phyloP scores from a whole-genome alignment of 64 coral and sea anemone species.

The Dendronephthya gigantea region DNA sequence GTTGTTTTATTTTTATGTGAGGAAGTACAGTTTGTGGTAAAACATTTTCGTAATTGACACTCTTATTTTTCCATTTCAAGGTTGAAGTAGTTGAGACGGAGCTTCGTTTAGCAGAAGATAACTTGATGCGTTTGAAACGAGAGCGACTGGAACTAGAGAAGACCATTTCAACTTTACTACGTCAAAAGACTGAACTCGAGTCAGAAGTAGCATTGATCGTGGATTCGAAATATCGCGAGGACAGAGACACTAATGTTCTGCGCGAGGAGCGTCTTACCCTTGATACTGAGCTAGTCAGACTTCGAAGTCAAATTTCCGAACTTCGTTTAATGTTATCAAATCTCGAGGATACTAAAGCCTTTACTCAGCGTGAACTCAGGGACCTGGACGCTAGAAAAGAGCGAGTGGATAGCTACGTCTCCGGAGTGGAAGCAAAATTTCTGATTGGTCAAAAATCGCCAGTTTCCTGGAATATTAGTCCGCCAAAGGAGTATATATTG shows the following conservation, averaged over 20 bases:
- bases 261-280: background rate
- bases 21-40: too few species aligned
- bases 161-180: background rate
- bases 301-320: background rate
- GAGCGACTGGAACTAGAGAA: constrained; percentile 10
- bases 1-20: too few species aligned
- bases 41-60: too few species aligned
- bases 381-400: background rate
- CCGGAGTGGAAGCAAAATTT: background rate
- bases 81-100: background rate
- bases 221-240: background rate
- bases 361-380: background rate
- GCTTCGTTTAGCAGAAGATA: background rate
- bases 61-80: background rate
- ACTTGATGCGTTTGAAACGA: background rate
- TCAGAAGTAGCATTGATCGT: background rate
- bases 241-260: background rate
- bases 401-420: background rate
- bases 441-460: background rate
- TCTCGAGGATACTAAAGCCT: background rate
- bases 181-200: constrained; percentile 13
- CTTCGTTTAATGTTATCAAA: background rate
- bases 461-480: background rate
- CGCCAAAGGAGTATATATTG: background rate
- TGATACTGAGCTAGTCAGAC: background rate